Conservation (phyloP, 1,140 invertebrate species). For the Anagrus nilaparvatae region DNA sequence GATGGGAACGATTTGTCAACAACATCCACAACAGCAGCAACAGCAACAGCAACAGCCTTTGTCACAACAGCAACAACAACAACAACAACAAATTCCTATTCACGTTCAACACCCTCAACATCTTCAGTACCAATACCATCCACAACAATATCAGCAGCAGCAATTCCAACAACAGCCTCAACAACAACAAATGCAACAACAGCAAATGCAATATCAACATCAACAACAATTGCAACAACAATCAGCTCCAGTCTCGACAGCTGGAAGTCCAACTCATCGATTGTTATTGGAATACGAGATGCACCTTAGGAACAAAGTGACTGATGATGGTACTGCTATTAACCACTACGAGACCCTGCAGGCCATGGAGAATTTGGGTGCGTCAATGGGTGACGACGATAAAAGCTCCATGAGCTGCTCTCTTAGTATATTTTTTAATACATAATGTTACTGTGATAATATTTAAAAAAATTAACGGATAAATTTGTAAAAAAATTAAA, state of each 20-base stretch:
- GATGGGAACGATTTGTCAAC: slow-evolving; percentile 34
- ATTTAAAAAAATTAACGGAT: too few relatives aligned
- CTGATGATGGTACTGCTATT: slow-evolving; percentile 88
- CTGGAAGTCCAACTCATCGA: slow-evolving; percentile 76
- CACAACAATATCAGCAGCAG: not conserved
- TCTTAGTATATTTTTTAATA: too few relatives aligned
- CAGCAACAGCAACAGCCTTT: slow-evolving; percentile 17
- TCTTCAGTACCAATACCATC: slow-evolving; percentile 24
- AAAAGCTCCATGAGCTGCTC: too few relatives aligned
- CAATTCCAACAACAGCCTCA: not conserved
- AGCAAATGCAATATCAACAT: slow-evolving; percentile 20
- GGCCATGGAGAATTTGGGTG: slow-evolving; percentile 91
- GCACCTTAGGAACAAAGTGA: slow-evolving; percentile 85
- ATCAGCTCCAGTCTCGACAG: slow-evolving; percentile 49
- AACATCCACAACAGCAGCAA: slow-evolving; percentile 43
- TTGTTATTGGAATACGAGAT: slow-evolving; percentile 89
- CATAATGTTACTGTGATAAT: too few relatives aligned
- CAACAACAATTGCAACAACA: slow-evolving; percentile 19
- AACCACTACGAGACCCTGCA: slow-evolving; percentile 90
- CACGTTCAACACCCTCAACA: slow-evolving; percentile 59
- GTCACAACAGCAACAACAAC: slow-evolving; percentile 38
- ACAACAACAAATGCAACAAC: slow-evolving; percentile 15
- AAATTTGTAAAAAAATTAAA: too few relatives aligned
- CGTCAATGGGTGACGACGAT: slow-evolving; percentile 31
- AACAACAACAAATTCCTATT: slow-evolving; percentile 25